phyloP scores from a whole-genome alignment of 2,888 invertebrate species.

The Adelphocoris suturalis region DNA sequence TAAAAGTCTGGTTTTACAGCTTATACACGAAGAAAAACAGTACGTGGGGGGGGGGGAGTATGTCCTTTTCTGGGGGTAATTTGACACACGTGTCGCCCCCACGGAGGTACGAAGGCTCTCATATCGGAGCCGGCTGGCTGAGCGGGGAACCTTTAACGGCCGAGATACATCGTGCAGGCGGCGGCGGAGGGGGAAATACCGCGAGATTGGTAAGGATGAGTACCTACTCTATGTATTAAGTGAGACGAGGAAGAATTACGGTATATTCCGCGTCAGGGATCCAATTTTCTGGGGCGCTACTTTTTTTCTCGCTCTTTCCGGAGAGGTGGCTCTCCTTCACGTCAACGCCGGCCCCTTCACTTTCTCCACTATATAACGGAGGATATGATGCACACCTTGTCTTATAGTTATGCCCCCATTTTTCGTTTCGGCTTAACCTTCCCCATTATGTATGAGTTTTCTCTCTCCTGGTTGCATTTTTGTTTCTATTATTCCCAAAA shows the following conservation, averaged over 20 bases:
- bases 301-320: conserved; percentile 2
- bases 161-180: not conserved
- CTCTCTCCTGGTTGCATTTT: no score
- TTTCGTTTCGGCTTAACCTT: no score
- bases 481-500: no score
- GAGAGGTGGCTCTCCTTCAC: not conserved
- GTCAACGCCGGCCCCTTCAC: not conserved
- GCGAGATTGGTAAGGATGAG: conserved; percentile 42
- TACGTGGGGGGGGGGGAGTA: not conserved
- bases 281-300: not conserved
- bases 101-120: conserved; percentile 7
- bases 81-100: not conserved
- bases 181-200: conserved; percentile 6
- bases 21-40: not conserved
- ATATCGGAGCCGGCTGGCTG: conserved; percentile 24
- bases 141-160: conserved; percentile 3
- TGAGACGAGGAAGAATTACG: conserved; percentile 32
- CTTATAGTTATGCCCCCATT: no score
- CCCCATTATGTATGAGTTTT: no score
- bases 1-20: conserved; percentile 4
- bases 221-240: conserved; percentile 36
- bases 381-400: no score
- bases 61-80: not conserved
- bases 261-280: conserved; percentile 21
- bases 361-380: no score